These are phyloP conservation scores for Agapornis canus DNA, from an alignment of 2,797 vertebrate species.

Conservation along the genomic window DNA sequence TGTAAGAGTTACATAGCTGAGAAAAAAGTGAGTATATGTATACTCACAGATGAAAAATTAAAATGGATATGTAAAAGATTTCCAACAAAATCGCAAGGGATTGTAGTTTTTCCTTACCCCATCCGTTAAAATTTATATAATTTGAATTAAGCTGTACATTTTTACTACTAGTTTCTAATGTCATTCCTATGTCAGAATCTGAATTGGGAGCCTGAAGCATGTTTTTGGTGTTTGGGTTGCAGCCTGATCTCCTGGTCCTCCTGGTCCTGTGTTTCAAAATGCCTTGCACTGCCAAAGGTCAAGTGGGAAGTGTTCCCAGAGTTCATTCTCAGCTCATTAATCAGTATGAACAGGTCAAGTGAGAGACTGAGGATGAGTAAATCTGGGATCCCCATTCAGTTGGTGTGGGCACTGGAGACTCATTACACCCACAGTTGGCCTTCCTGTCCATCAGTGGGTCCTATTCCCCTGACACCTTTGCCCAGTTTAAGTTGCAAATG, in stretches of 20 bases:
- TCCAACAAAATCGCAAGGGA: not conserved
- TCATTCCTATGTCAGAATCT: constrained; percentile 18
- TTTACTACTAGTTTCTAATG: not conserved
- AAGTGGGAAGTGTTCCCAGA: constrained; percentile 29
- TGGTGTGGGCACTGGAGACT: not conserved
- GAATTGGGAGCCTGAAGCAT: not conserved
- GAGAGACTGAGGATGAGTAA: not conserved
- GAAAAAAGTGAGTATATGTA: not conserved
- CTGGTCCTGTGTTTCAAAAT: constrained; percentile 26
- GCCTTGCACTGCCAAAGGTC: not conserved
- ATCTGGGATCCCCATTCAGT: not conserved
- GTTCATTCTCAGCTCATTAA: constrained; percentile 39
- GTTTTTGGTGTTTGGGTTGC: constrained; percentile 6
- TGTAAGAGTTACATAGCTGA: not conserved
- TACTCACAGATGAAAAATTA: not conserved
- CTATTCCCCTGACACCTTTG: not conserved
- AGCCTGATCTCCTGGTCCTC: not conserved
- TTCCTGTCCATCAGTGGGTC: not conserved
- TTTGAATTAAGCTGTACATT: not conserved
- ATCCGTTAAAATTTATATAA: not conserved
- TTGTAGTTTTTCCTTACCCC: not conserved
- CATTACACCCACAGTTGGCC: not conserved
- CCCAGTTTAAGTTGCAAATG: not conserved
- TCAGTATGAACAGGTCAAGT: not conserved
- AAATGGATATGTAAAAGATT: not conserved